phyloP scores from a whole-genome alignment of 2,888 invertebrate species.

The Melanargia galathea region DNA sequence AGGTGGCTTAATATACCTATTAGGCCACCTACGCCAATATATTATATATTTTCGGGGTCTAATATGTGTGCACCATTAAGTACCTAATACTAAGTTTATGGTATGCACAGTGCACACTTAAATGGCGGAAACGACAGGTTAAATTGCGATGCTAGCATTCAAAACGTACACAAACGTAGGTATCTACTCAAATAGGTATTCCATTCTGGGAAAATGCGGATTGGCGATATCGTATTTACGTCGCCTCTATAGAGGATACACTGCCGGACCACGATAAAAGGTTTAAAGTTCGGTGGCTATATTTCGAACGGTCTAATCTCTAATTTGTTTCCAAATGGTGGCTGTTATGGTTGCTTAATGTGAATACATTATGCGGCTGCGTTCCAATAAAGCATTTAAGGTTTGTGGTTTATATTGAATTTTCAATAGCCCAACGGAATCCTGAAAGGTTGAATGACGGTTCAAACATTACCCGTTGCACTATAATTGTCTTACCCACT shows the following conservation, averaged over 20 bases:
- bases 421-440: neutral
- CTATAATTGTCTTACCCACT: too few relatives aligned
- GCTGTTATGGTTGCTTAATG: conserved; percentile 40
- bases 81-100: too few relatives aligned
- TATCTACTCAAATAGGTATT: conserved; percentile 10
- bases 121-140: neutral
- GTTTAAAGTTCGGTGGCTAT: conserved; percentile 60
- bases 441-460: too few relatives aligned
- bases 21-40: too few relatives aligned
- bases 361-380: conserved; percentile 27
- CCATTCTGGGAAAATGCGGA: conserved; percentile 41
- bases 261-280: conserved; percentile 64
- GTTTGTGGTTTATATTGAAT: neutral
- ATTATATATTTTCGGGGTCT: too few relatives aligned
- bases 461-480: too few relatives aligned
- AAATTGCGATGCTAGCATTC: conserved; percentile 1
- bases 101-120: too few relatives aligned
- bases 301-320: conserved; percentile 52
- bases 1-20: too few relatives aligned
- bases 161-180: conserved; percentile 1
- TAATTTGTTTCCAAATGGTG: conserved; percentile 41
- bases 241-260: conserved; percentile 46
- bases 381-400: conserved; percentile 25
- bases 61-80: too few relatives aligned
- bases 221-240: conserved; percentile 54